A percentile compares a stretch with the other conserved stretches of the same genome.
Conservation (phyloP, 2,797 vertebrate genomes). For the Syngnathus acus region DNA sequence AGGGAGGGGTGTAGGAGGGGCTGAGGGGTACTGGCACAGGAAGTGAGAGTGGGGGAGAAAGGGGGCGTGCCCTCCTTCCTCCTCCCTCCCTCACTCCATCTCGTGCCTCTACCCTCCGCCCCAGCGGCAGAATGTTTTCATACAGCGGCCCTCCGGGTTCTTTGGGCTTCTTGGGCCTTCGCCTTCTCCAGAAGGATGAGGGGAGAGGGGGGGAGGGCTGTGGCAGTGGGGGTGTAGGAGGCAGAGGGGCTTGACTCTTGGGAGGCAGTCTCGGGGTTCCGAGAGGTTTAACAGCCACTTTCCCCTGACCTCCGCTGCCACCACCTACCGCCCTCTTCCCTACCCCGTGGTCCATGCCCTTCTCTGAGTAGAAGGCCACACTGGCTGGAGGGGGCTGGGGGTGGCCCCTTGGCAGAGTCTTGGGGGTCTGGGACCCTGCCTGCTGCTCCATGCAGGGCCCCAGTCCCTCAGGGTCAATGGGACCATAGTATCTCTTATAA, state of each 20-base stretch:
- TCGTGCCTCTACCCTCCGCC: slow-evolving; percentile 67
- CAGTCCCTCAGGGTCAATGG: slow-evolving; percentile 88
- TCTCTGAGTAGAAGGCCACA: slow-evolving; percentile 77
- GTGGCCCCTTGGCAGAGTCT: slow-evolving; percentile 73
- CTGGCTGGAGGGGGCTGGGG: slow-evolving; percentile 70
- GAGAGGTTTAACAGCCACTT: slow-evolving; percentile 73
- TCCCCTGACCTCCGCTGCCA: slow-evolving; percentile 76
- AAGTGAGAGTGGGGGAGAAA: slow-evolving; percentile 73
- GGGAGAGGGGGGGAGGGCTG: slow-evolving; percentile 85
- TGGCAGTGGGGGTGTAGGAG: slow-evolving; percentile 79
- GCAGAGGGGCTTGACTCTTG: slow-evolving; percentile 75
- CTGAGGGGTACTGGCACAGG: slow-evolving; percentile 71
- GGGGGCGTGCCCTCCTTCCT: slow-evolving; percentile 67
- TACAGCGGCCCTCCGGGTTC: slow-evolving; percentile 76
- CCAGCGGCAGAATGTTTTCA: slow-evolving; percentile 75
- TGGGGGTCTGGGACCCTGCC: slow-evolving; percentile 78
- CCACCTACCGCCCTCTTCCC: slow-evolving; percentile 75
- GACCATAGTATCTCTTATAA: slow-evolving; percentile 90
- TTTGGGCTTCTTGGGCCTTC: slow-evolving; percentile 83
- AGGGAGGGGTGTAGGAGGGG: slow-evolving; percentile 71
- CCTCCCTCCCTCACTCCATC: slow-evolving; percentile 64
- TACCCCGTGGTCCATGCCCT: slow-evolving; percentile 72
- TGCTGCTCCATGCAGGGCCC: slow-evolving; percentile 78
- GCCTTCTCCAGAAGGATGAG: slow-evolving; percentile 79
- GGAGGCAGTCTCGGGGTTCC: slow-evolving; percentile 72